Conservation (phyloP, 2,113 vertebrate species). For the Plotosus lineatus region DNA sequence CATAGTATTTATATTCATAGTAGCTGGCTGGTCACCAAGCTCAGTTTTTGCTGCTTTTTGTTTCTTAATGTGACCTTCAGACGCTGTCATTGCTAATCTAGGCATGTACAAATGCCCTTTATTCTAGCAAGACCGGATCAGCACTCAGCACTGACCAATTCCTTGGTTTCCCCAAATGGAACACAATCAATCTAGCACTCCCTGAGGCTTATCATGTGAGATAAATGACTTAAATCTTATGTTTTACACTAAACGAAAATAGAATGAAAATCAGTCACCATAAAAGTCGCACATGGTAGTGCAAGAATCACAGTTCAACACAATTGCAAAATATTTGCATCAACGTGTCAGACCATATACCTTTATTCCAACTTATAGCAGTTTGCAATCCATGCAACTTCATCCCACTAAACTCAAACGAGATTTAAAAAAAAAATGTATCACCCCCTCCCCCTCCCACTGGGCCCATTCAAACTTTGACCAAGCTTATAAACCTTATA, state of each 20-base stretch:
- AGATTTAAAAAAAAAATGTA: too few species aligned
- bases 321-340: too few species aligned
- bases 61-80: conserved; percentile 56
- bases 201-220: conserved; percentile 74
- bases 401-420: too few species aligned
- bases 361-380: too few species aligned
- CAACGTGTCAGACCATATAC: too few species aligned
- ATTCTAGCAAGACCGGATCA: conserved; percentile 74
- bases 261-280: conserved; percentile 92
- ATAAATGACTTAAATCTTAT: too few species aligned
- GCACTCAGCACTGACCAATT: conserved; percentile 71
- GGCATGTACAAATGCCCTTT: conserved; percentile 67
- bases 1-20: too few species aligned
- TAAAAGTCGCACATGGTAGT: conserved; percentile 89
- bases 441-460: too few species aligned
- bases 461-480: too few species aligned
- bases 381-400: too few species aligned
- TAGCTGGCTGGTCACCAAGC: conserved; percentile 10
- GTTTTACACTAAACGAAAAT: conserved; percentile 97
- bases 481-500: too few species aligned
- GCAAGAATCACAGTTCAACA: too few species aligned
- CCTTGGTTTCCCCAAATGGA: conserved; percentile 68
- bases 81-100: conserved; percentile 54
- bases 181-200: conserved; percentile 78
- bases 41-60: conserved; percentile 25